Evolutionary conservation across 2,797 vertebrate genomes (phyloP).

Genomic region (Percopsis omiscomaycus): DNA sequence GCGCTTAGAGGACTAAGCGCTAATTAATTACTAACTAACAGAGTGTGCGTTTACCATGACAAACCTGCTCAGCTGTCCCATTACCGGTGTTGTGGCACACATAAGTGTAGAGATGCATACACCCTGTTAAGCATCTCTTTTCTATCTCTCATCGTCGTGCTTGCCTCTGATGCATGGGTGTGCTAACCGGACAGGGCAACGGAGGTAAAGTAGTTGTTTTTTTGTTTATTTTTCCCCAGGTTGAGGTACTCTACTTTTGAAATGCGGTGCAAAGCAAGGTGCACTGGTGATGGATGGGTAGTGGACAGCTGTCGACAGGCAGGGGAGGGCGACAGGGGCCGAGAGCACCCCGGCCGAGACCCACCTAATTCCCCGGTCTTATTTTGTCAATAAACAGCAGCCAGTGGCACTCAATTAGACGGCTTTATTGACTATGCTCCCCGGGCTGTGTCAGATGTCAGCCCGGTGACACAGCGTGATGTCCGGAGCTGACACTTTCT

Average conservation of each 20-base stretch:
- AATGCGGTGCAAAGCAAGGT: conserved; percentile 35
- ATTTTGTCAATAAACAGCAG: conserved; percentile 80
- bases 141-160: conserved; percentile 21
- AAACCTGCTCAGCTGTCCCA: conserved; percentile 22
- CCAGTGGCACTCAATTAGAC: conserved; percentile 78
- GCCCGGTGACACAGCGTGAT: conserved; percentile 56
- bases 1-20: conserved; percentile 54
- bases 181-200: conserved; percentile 19
- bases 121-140: conserved; percentile 17
- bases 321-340: background rate
- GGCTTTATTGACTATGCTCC: conserved; percentile 75
- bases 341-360: conserved; percentile 37
- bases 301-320: conserved; percentile 64
- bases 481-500: conserved; percentile 51
- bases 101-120: conserved; percentile 14
- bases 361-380: conserved; percentile 76
- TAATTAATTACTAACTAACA: conserved; percentile 66
- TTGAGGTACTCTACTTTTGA: conserved; percentile 41
- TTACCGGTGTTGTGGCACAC: conserved; percentile 20
- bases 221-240: conserved; percentile 18
- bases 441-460: conserved; percentile 72
- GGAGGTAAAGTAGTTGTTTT: conserved; percentile 44
- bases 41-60: conserved; percentile 33
- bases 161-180: conserved; percentile 1
- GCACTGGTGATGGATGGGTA: conserved; percentile 66